Evolutionary conservation across 2,797 vertebrate genomes (phyloP), one percentile per base, ranked within the genome.

Genomic region (Cirrhinus molitorella): DNA sequence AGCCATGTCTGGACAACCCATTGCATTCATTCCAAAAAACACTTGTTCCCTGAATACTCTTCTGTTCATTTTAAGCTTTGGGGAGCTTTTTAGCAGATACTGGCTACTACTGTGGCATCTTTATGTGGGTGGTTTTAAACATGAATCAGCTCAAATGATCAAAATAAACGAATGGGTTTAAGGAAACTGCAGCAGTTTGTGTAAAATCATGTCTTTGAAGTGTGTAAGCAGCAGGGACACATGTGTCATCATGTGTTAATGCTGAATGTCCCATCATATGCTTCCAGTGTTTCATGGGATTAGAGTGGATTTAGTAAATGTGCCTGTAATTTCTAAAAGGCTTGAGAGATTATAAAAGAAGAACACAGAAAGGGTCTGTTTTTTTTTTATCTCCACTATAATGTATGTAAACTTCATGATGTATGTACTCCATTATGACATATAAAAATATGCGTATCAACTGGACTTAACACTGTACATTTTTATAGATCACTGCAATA

Each of bases 281-380:
- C 49, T 45, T 47, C 28, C 43, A 43, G 25, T 70, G 53, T 51
- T 73, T 78, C 25, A 75, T 63, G 37, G 25, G 85, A 85, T 85
- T 79, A 79, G 53, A 61, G 53, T 67, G 59, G 59, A 83, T 83
- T 83, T 82, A 59, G 12, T 59, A 37, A 43, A 76, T 61, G 71
- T 79, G 65, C 40, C 65, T 55, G 45, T 43, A 1, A 49, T 79
- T 79, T 79, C 28, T 31, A 74, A 55, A 74, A 74, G 49, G 49
- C 12, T 37, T 53, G 28, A 34, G 47, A 14, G 47, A 72, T 72
- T 72, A 21, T 31, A 49, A 51, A 68, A 31, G 5, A 72, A 9
- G 11, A 34, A 19, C 23, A 73, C 3, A 40, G 14, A 55, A 28
- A 1, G 2, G 34, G 2, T 68, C 19, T n/a, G 1, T 19, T 74